Conservation (phyloP, 1,140 invertebrate species). For the Cyrtorhinus lividipennis region DNA sequence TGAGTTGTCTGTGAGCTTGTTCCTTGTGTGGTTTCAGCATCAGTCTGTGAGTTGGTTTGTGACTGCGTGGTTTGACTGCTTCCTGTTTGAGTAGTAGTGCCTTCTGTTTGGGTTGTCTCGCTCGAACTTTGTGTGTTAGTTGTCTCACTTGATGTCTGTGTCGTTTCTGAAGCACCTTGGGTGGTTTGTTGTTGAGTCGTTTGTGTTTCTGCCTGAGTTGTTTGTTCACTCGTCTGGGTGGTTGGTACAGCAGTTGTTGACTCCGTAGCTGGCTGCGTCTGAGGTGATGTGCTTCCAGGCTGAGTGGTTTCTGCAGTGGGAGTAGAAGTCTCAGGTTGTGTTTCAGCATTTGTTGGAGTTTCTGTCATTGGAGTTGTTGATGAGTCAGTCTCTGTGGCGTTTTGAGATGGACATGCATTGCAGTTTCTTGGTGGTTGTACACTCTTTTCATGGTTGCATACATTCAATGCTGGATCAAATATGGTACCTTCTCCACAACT, state of each 20-base stretch:
- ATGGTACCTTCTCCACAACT: slow-evolving; percentile 39
- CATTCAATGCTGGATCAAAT: slow-evolving; percentile 36
- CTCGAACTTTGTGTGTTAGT: slow-evolving; percentile 2
- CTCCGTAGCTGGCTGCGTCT: not conserved
- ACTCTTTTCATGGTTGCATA: slow-evolving; percentile 38
- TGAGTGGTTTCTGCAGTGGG: slow-evolving; percentile 12
- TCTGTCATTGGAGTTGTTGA: slow-evolving; percentile 7
- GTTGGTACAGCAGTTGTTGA: not conserved
- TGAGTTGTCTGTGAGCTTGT: slow-evolving; percentile 1
- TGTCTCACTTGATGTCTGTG: slow-evolving; percentile 10
- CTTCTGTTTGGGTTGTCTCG: not conserved
- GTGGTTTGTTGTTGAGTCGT: not conserved
- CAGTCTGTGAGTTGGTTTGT: slow-evolving; percentile 5
- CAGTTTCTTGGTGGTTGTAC: slow-evolving; percentile 38
- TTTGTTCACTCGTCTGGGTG: not conserved
- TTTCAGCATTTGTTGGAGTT: slow-evolving; percentile 12
- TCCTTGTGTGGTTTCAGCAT: slow-evolving; percentile 8
- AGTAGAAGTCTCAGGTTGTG: slow-evolving; percentile 16
- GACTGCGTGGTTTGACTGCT: not conserved
- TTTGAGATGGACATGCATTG: slow-evolving; percentile 13
- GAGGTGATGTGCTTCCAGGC: slow-evolving; percentile 16
- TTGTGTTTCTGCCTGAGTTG: not conserved
- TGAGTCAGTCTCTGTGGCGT: not conserved
- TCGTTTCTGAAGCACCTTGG: slow-evolving; percentile 2
- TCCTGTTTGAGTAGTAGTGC: slow-evolving; percentile 7